Evolutionary conservation across 2,113 vertebrate species (phyloP).

Genomic region (Tyto alba): DNA sequence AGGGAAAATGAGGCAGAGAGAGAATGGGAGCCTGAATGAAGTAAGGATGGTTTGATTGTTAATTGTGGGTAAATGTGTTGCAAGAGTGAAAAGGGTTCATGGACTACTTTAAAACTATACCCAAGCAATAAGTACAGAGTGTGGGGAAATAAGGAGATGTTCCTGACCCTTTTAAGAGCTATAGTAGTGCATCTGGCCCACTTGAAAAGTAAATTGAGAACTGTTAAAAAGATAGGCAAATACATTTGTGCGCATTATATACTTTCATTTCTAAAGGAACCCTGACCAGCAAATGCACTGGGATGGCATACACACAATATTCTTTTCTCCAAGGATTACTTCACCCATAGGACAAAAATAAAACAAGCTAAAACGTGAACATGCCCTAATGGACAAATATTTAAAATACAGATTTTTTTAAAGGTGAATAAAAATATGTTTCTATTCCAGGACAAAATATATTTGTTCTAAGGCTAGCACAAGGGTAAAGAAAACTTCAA

Average conservation of each 20-base stretch:
- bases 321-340: constrained; percentile 52
- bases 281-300: constrained; percentile 43
- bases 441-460: constrained; percentile 66
- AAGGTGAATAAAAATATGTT: constrained; percentile 55
- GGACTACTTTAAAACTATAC: constrained; percentile 84
- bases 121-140: constrained; percentile 74
- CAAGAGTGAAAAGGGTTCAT: constrained; percentile 86
- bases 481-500: constrained; percentile 77
- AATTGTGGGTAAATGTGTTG: constrained; percentile 92
- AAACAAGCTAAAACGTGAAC: constrained; percentile 54
- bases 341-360: constrained; percentile 63
- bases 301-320: constrained; percentile 20
- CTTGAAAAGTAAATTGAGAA: constrained; percentile 77
- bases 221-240: constrained; percentile 71
- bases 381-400: constrained; percentile 72
- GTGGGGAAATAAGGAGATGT: constrained; percentile 70
- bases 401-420: constrained; percentile 70
- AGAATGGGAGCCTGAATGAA: constrained; percentile 78
- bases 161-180: constrained; percentile 75
- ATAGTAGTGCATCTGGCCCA: constrained; percentile 75
- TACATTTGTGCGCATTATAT: constrained; percentile 67
- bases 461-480: constrained; percentile 64
- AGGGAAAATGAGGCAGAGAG: constrained; percentile 83
- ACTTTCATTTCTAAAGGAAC: constrained; percentile 58
- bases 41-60: constrained; percentile 89